These are phyloP conservation scores for Sussaba pulchella DNA, from an alignment of 2,888 invertebrate genomes.

Conservation along the genomic window DNA sequence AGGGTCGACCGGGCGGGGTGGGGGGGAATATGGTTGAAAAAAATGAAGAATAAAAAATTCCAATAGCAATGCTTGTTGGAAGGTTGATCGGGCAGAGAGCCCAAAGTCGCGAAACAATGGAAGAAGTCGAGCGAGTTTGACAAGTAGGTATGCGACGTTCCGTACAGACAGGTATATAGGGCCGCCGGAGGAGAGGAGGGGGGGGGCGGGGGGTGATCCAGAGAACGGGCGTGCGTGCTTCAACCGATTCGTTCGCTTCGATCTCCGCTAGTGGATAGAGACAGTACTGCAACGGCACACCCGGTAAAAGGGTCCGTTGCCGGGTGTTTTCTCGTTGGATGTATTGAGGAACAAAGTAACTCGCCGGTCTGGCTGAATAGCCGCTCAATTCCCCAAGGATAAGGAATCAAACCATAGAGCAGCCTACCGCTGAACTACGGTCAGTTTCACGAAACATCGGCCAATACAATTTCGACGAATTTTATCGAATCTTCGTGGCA, in stretches of 20 bases:
- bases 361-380: slow-evolving; percentile 7
- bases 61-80: slow-evolving; percentile 27
- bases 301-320: slow-evolving; percentile 1
- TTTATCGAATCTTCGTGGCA: neutral
- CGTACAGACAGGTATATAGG: neutral
- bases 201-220: neutral
- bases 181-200: no score
- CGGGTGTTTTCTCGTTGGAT: neutral
- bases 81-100: slow-evolving; percentile 38
- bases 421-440: neutral
- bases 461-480: neutral
- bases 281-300: slow-evolving; percentile 26
- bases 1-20: neutral
- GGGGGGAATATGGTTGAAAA: neutral
- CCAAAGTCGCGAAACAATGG: slow-evolving; percentile 34
- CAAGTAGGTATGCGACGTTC: slow-evolving; percentile 43
- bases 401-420: slow-evolving; percentile 12
- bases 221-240: slow-evolving; percentile 11
- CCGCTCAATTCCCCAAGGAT: slow-evolving; percentile 32
- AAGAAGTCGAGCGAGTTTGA: slow-evolving; percentile 46
- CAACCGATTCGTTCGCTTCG: slow-evolving; percentile 33
- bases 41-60: slow-evolving; percentile 28
- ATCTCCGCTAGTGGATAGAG: slow-evolving; percentile 29
- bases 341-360: slow-evolving; percentile 35
- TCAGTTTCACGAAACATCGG: neutral